Percentiles rank a stretch among this genome's conserved stretches.
phyloP scores from a whole-genome alignment of 2,113 vertebrate species.

The Cyprinus carpio region DNA sequence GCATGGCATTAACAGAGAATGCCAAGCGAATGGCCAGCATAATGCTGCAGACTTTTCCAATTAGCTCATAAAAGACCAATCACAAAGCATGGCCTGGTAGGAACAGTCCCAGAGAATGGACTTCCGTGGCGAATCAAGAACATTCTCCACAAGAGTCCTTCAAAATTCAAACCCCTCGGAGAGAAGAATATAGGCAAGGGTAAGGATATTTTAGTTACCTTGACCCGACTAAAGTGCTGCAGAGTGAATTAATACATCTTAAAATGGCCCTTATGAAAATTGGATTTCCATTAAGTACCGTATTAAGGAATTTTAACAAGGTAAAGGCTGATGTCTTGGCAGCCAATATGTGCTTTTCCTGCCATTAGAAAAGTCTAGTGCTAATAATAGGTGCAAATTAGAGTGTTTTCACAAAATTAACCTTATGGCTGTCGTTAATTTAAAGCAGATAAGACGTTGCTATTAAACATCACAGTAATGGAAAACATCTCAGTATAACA shows the following conservation, averaged over 20 bases:
- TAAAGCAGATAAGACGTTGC: slow-evolving; percentile 28
- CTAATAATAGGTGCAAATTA: slow-evolving; percentile 45
- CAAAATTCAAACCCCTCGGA: neutral
- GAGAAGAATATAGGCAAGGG: neutral
- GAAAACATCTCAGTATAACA: neutral
- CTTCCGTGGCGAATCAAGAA: neutral
- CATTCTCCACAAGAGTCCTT: slow-evolving; percentile 6
- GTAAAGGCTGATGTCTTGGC: slow-evolving; percentile 61
- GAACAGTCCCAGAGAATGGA: slow-evolving; percentile 3
- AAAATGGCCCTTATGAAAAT: slow-evolving; percentile 67
- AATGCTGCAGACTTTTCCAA: slow-evolving; percentile 36
- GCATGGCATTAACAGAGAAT: slow-evolving; percentile 33
- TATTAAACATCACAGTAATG: slow-evolving; percentile 16
- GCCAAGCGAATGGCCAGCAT: slow-evolving; percentile 28
- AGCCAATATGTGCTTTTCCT: slow-evolving; percentile 52
- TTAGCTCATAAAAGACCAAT: slow-evolving; percentile 29
- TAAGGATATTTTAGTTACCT: slow-evolving; percentile 12
- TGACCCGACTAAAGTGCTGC: slow-evolving; percentile 14
- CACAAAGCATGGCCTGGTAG: slow-evolving; percentile 21
- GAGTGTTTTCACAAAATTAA: slow-evolving; percentile 52
- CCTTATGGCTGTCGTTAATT: slow-evolving; percentile 37
- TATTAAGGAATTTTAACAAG: slow-evolving; percentile 70
- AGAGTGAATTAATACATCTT: slow-evolving; percentile 64
- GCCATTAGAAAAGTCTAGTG: slow-evolving; percentile 37
- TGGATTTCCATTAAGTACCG: slow-evolving; percentile 73